Base-by-base conservation (phyloP, 1,140 invertebrate genomes). In the Drosophila sechellia region DNA sequence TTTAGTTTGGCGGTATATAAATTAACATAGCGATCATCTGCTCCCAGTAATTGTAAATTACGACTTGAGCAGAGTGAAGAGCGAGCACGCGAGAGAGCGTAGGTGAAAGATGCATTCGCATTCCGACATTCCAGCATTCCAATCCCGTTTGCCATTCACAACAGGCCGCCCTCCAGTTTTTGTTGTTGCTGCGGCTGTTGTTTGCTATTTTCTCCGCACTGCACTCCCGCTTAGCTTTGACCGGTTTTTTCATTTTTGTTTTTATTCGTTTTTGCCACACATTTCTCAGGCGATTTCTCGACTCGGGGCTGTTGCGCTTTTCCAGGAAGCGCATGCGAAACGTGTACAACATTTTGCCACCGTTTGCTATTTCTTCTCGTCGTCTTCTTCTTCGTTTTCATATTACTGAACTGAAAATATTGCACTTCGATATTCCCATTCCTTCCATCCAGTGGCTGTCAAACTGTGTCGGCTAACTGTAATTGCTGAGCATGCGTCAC, bases 401-500 rank as follows among this genome's bases (percentile, higher is more conserved):
- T 15, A 1, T 40, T 17, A n/a, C 37, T 49, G 46, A 13, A 46
- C 48, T 50, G 22, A 40, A 40, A 56, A 55, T 52, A 25, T 31
- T 34, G 34, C 17, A 69, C 54, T 68, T 25, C n/a, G 49, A 69
- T 69, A 42, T 43, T 43, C 27, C 17, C 25, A 61, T 42, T 49
- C n/a, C 40, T 8, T 2, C n/a, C n/a, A 17, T 17, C 8, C 43
- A 49, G 17, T 65, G 63, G 13, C 59, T 42, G 17, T 25, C 59
- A 59, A 63, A 63, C 59, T 59, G 17, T 40, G 37, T n/a, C 60
- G 60, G 27, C 15, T 70, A 70, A 70, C 68, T 56, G 68, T 70
- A 70, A 70, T 40, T 60, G 54, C 54, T 60, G 54, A 57, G 69
- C 66, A 72, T 72, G 69, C 66, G 69, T 72, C 69, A 72, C 69